Evolutionary conservation across 2,888 invertebrate genomes (phyloP), one percentile per base, ranked within the genome.

Genomic region (Cremastobaeus sp.): DNA sequence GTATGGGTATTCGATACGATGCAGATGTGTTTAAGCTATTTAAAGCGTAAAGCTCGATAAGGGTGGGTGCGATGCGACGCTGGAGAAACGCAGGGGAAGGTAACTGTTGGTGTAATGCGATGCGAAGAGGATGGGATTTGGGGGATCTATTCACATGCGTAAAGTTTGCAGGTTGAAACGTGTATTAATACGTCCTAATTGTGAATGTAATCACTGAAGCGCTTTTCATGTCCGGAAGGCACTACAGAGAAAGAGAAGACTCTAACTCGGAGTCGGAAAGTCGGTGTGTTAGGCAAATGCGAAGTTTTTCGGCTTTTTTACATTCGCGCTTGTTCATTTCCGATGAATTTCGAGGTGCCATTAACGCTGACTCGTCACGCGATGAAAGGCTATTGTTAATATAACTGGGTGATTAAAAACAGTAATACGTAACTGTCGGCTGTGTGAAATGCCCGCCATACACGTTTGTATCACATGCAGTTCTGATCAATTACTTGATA

Each of bases 161-260:
- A 48, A 65, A 59, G 76, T 71, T 55, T 76, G 66, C 57, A 76
- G 68, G 71, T 45, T 60, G 54, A 78, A 76, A 78, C 77, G 74
- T 78, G 76, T 80, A 80, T 83, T 80, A 82, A 81, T 83, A 78
- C 79, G 79, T 81, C 77, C 79, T 83, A 83, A 84, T 83, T 83
- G 79, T 79, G 77, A 81, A 80, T 80, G 80, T 81, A 82, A 83
- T 83, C 81, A 81, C 71, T 76, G 78, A 65, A 76, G 74, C 76
- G 77, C 74, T 78, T 76, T 78, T 78, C 78, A 77, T 76, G 76
- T 79, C 65, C 30, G 34, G 21, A 32, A 41, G 11, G 34, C 12
- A 37, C 6, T 4, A 48, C 2, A 34, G 1, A 5, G 8, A 39
- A 9, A 21, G 21, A 28, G 30, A 47, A 68, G 18, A 17, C 28